Evolutionary conservation across 2,113 vertebrate species (phyloP).

Genomic region (Zosterops lateralis): DNA sequence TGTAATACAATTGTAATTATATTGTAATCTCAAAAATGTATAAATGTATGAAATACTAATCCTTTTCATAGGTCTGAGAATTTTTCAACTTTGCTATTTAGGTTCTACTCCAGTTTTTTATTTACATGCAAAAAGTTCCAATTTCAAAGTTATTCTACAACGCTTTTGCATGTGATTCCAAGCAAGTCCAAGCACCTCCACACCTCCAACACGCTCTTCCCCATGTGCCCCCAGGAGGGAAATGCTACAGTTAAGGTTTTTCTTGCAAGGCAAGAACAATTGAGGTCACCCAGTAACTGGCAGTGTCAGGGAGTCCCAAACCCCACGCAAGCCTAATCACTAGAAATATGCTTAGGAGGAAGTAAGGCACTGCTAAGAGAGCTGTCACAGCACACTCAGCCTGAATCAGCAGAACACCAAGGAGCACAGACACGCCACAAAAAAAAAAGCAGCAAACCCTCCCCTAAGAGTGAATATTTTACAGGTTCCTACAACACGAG

Average conservation of each 20-base stretch:
- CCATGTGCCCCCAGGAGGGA: background rate
- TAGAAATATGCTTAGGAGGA: background rate
- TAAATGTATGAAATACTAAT: background rate
- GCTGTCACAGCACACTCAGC: background rate
- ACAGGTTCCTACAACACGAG: background rate
- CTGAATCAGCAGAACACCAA: background rate
- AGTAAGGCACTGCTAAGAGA: background rate
- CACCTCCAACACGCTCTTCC: background rate
- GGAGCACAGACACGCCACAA: background rate
- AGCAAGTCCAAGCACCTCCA: background rate
- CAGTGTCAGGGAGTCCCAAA: accelerated
- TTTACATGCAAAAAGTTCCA: background rate
- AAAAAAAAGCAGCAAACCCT: background rate
- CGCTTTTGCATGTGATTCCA: accelerated
- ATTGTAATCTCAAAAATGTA: no score
- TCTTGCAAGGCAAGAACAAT: background rate
- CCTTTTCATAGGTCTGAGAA: background rate
- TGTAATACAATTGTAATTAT: no score
- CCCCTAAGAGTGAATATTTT: background rate
- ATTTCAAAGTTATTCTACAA: background rate
- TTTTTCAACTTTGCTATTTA: background rate
- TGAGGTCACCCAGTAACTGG: background rate
- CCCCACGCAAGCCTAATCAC: background rate
- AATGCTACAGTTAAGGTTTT: background rate
- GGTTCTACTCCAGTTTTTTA: background rate